Evolutionary conservation across 2,888 invertebrate genomes (phyloP).

Genomic region (Chrysomela aeneicollis): DNA sequence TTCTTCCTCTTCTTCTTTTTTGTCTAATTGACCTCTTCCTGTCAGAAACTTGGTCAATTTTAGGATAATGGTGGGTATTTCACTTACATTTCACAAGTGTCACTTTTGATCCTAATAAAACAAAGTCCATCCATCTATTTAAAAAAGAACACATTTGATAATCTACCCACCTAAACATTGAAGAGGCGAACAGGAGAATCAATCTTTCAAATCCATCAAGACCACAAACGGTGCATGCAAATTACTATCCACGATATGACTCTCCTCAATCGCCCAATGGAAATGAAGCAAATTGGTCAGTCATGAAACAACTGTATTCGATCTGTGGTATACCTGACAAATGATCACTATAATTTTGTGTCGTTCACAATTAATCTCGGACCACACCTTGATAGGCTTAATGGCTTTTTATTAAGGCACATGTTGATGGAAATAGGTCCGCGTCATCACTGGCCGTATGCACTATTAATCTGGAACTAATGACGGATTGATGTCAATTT

Average conservation of each 20-base stretch:
- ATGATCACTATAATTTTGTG: constrained; percentile 29
- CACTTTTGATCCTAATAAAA: no score
- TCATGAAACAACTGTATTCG: constrained; percentile 26
- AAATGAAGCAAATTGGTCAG: constrained; percentile 18
- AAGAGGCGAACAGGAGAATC: no score
- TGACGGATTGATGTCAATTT: constrained; percentile 17
- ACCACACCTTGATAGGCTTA: constrained; percentile 34
- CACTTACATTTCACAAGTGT: no score
- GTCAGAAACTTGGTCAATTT: no score
- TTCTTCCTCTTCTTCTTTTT: no score
- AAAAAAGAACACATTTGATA: no score
- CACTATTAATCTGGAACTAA: constrained; percentile 28
- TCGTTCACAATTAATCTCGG: constrained; percentile 33
- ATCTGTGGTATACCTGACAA: constrained; percentile 30
- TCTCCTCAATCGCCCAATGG: not conserved
- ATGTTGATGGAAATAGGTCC: constrained; percentile 29
- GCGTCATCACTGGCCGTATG: constrained; percentile 22
- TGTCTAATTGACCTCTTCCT: no score
- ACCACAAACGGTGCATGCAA: not conserved
- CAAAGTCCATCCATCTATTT: no score
- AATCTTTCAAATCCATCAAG: not conserved
- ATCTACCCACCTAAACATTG: no score
- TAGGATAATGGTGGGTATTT: no score
- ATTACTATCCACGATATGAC: not conserved
- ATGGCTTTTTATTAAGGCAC: constrained; percentile 35